Conservation (phyloP, 2,113 vertebrate genomes). For the Aspiorhynchus laticeps region DNA sequence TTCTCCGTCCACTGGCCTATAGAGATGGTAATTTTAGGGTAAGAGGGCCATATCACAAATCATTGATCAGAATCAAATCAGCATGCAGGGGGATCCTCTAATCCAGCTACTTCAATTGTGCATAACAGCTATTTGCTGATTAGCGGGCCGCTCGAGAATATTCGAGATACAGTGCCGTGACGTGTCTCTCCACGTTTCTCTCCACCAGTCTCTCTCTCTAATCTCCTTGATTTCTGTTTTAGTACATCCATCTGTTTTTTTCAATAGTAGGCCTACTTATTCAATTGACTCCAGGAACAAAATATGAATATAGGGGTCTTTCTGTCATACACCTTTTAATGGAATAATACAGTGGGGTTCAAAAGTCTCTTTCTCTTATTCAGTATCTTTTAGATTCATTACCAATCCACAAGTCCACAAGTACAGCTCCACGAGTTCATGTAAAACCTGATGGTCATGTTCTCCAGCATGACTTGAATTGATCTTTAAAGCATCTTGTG, state of each 20-base stretch:
- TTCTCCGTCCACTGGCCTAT: conserved; percentile 64
- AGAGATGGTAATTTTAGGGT: conserved; percentile 76
- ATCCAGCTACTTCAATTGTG: conserved; percentile 44
- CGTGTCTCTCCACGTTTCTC: conserved; percentile 11
- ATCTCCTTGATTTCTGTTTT: conserved; percentile 1
- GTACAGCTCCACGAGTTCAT: neutral
- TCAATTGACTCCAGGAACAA: neutral
- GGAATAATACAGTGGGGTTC: neutral
- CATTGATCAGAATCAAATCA: conserved; percentile 72
- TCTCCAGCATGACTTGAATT: neutral
- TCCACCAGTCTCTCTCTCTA: neutral
- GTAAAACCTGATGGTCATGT: neutral
- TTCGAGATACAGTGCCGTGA: conserved; percentile 4
- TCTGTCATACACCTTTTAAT: neutral
- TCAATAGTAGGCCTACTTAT: neutral
- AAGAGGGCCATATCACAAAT: conserved; percentile 70
- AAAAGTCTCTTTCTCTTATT: neutral
- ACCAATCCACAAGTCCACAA: too few relatives aligned
- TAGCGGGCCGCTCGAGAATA: conserved; percentile 23
- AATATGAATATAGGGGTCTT: neutral
- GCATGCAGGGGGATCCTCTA: conserved; percentile 41
- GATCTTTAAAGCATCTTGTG: neutral
- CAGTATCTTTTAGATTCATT: too few relatives aligned
- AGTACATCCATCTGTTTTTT: neutral
- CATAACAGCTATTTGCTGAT: conserved; percentile 54